Evolutionary conservation across 2,797 vertebrate genomes (phyloP).

Genomic region (Echiichthys vipera): DNA sequence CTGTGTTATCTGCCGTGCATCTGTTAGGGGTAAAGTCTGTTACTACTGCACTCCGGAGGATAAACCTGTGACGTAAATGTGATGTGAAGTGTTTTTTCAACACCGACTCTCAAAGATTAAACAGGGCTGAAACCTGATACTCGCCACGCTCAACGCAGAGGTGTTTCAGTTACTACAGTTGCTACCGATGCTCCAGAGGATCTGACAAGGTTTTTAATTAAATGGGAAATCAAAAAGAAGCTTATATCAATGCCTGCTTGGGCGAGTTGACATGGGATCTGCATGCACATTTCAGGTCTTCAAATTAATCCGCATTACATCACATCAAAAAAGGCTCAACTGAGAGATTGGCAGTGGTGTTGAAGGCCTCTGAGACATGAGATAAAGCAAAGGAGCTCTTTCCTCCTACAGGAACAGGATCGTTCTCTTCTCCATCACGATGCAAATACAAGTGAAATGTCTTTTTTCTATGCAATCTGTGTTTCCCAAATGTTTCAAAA

Average conservation of each 20-base stretch:
- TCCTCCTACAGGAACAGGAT: constrained; percentile 5
- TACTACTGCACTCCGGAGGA: constrained; percentile 55
- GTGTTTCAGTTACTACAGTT: constrained; percentile 26
- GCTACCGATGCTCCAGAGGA: constrained; percentile 28
- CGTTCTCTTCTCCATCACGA: background rate
- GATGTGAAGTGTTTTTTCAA: constrained; percentile 48
- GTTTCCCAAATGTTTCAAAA: too few relatives aligned
- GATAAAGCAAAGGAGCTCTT: background rate
- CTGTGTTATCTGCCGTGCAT: constrained; percentile 56
- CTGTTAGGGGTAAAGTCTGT: constrained; percentile 56
- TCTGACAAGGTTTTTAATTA: constrained; percentile 34
- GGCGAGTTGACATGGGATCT: constrained; percentile 28
- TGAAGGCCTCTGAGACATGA: constrained; percentile 35
- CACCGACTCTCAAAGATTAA: constrained; percentile 42
- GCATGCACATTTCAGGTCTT: constrained; percentile 39
- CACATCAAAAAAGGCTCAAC: constrained; percentile 36
- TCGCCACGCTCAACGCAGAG: constrained; percentile 16
- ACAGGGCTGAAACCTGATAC: constrained; percentile 33
- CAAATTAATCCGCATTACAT: constrained; percentile 37
- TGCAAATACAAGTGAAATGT: background rate
- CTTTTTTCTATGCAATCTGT: constrained; percentile 1
- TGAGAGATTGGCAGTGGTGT: constrained; percentile 25
- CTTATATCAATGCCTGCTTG: constrained; percentile 28
- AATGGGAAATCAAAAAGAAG: constrained; percentile 50
- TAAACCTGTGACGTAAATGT: constrained; percentile 49